phyloP scores from a whole-genome alignment of 2,888 invertebrate genomes.

The Drosophila acutilabella region DNA sequence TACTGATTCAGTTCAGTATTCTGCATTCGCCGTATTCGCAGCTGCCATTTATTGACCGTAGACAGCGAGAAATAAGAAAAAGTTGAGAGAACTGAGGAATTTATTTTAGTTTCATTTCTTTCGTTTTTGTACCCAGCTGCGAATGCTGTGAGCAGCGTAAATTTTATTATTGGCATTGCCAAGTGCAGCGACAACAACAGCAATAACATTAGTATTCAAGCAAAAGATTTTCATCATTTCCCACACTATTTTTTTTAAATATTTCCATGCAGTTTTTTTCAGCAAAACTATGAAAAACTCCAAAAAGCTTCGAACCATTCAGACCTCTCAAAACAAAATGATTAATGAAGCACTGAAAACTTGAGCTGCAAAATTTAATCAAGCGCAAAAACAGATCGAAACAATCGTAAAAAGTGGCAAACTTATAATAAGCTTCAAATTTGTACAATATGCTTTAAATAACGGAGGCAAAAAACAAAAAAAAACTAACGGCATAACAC shows the following conservation, averaged over 20 bases:
- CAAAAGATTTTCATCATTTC: constrained; percentile 40
- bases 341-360: constrained; percentile 74
- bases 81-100: constrained; percentile 32
- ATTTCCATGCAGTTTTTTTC: constrained; percentile 31
- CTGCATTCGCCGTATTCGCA: constrained; percentile 6
- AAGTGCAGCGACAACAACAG: constrained; percentile 57
- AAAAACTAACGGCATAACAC: constrained; percentile 34
- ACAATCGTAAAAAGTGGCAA: constrained; percentile 55
- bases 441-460: constrained; percentile 64
- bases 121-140: constrained; percentile 8
- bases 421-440: constrained; percentile 76
- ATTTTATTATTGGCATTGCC: constrained; percentile 76
- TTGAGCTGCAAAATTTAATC: constrained; percentile 75
- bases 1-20: constrained; percentile 32
- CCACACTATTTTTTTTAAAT: constrained; percentile 6
- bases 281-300: constrained; percentile 43
- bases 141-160: constrained; percentile 50
- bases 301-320: not conserved
- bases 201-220: constrained; percentile 38
- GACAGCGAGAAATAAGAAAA: not conserved
- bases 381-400: constrained; percentile 74
- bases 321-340: constrained; percentile 53
- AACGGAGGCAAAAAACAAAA: constrained; percentile 8
- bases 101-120: constrained; percentile 20
- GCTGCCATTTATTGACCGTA: constrained; percentile 24